Evolutionary conservation across 92 coral and sea anemone species (phyloP).

Genomic region (Virgularia gustaviana): DNA sequence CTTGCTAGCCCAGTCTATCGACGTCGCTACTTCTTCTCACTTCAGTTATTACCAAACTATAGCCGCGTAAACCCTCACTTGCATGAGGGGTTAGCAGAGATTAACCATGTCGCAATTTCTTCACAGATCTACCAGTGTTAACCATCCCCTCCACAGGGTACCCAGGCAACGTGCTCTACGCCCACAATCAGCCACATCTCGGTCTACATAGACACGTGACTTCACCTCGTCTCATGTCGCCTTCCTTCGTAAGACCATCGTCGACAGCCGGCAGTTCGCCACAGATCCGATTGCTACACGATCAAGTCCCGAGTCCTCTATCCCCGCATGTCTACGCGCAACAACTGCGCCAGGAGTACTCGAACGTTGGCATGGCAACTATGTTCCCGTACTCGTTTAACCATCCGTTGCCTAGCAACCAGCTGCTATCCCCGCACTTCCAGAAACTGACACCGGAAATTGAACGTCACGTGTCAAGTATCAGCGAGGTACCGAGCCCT

Average conservation of each 20-base stretch:
- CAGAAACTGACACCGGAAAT: slow-evolving; percentile 15
- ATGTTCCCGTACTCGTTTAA: slow-evolving; percentile 36
- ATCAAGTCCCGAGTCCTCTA: slow-evolving; percentile 12
- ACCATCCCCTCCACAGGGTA: slow-evolving; percentile 24
- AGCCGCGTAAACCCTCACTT: too few species aligned
- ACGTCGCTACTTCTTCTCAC: too few species aligned
- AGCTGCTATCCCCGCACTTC: slow-evolving; percentile 26
- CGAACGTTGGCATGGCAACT: slow-evolving; percentile 35
- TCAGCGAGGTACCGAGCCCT: neutral
- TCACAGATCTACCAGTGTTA: slow-evolving; percentile 21
- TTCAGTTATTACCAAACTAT: too few species aligned
- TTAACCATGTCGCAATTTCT: too few species aligned
- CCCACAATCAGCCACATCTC: slow-evolving; percentile 17
- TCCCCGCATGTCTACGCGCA: slow-evolving; percentile 27
- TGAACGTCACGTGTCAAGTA: neutral
- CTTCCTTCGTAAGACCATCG: slow-evolving; percentile 29
- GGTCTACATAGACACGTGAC: slow-evolving; percentile 33
- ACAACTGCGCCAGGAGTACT: slow-evolving; percentile 30
- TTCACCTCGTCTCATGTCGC: slow-evolving; percentile 33
- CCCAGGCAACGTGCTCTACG: slow-evolving; percentile 9
- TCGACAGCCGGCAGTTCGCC: slow-evolving; percentile 13
- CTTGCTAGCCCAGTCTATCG: too few species aligned
- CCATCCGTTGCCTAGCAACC: slow-evolving; percentile 29
- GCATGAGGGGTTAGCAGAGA: too few species aligned
- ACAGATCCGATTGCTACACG: slow-evolving; percentile 34